Conservation (phyloP, 2,113 vertebrate species). For the Oryzias woworae region DNA sequence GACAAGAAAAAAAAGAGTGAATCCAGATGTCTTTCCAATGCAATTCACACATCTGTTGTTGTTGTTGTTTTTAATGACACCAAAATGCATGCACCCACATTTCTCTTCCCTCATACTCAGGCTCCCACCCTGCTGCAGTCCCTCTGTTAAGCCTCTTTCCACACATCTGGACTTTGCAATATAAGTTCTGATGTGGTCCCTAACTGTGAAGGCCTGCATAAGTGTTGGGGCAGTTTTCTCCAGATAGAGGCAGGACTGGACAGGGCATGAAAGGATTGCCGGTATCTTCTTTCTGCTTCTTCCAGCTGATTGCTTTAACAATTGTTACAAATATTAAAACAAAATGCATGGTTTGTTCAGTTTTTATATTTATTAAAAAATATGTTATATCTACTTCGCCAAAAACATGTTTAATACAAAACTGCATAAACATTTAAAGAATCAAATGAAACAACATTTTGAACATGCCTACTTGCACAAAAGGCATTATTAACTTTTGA, state of each 20-base stretch:
- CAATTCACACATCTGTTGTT: conserved; percentile 90
- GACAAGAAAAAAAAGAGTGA: conserved; percentile 17
- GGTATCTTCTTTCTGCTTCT: conserved; percentile 5
- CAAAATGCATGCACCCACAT: conserved; percentile 83
- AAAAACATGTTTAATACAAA: no score
- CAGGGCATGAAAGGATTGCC: conserved; percentile 22
- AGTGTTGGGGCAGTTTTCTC: conserved; percentile 38
- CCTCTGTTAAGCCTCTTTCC: conserved; percentile 73
- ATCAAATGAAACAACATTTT: no score
- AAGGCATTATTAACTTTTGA: background rate
- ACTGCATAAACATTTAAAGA: no score
- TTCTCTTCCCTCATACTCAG: conserved; percentile 52
- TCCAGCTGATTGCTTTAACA: conserved; percentile 1
- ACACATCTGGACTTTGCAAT: conserved; percentile 75
- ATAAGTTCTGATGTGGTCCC: conserved; percentile 67
- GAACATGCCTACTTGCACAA: background rate
- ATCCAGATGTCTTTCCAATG: conserved; percentile 88
- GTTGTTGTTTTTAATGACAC: conserved; percentile 87
- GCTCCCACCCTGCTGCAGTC: conserved; percentile 42
- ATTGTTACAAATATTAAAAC: no score
- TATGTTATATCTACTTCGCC: no score
- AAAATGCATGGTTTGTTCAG: background rate
- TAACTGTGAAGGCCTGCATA: conserved; percentile 70
- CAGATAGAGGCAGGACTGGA: conserved; percentile 19
- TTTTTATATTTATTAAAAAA: no score